Base-by-base conservation (phyloP, 1,140 invertebrate species). In the Calosoma granatense region DNA sequence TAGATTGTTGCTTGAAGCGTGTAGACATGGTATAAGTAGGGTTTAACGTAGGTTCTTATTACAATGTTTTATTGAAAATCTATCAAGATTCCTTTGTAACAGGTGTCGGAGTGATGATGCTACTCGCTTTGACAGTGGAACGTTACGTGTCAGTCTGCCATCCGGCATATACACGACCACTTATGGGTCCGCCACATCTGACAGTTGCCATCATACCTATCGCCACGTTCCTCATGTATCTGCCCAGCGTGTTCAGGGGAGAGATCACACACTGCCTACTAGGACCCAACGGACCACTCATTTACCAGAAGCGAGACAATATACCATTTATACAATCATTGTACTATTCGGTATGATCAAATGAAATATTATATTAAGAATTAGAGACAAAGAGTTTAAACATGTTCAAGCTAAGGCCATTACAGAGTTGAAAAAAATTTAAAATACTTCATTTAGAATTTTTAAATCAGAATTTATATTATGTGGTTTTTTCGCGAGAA, bases 71-170 rank as follows among this genome's bases (percentile, higher is more conserved):
- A n/a, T n/a, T n/a, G n/a, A n/a, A n/a, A n/a, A n/a, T n/a, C n/a
- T n/a, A n/a, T n/a, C n/a, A n/a, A n/a, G n/a, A n/a, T n/a, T n/a
- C n/a, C 6, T 36, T 36, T 36, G 6, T 36, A 36, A 11, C 63
- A 84, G 84, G 84, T 17, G 77, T 85, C 1, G 82, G 86, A 12
- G 86, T 90, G 0, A 80, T 91, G 72, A 87, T 87, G 82, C 78
- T 92, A 2, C 76, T 90, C 22, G 86, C 85, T 12, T 76, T 91
- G 59, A 90, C 87, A 11, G 75, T 88, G 15, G 88, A 90, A 69
- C 76, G 88, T 6, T 91, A 90, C 71, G 78, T 89, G 1, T 88
- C 87, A 36, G 87, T 92, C 1, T 91, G 88, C 65, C 85, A 87
- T 71, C 85, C 87, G 17, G 80, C 82, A 12, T 74, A 79, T 73